Percentiles rank a stretch among this genome's conserved stretches.
These are phyloP conservation scores for Cephus runcator DNA, from an alignment of 2,888 invertebrate species.

Conservation along the genomic window DNA sequence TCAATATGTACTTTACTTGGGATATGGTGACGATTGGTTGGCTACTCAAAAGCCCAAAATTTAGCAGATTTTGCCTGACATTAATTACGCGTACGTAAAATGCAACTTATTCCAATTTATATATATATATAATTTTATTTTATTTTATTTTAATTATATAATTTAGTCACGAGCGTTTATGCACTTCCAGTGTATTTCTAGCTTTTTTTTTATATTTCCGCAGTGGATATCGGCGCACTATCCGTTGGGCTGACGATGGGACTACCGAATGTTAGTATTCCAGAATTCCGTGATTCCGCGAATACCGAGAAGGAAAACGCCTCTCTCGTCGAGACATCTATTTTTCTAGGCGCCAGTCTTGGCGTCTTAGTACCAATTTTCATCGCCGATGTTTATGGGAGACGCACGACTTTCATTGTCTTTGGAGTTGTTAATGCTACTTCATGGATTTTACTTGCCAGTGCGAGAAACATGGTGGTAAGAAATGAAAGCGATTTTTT, in stretches of 20 bases:
- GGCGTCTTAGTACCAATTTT: conserved; percentile 37
- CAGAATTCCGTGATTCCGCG: neutral
- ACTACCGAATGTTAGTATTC: conserved; percentile 21
- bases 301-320: neutral
- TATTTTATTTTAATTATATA: too few relatives aligned
- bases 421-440: conserved; percentile 23
- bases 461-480: conserved; percentile 12
- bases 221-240: conserved; percentile 32
- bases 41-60: neutral
- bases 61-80: neutral
- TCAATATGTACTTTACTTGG: neutral
- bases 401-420: conserved; percentile 30
- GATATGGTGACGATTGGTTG: neutral
- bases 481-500: neutral
- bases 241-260: conserved; percentile 38
- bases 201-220: neutral
- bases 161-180: neutral
- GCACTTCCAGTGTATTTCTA: neutral
- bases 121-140: too few relatives aligned
- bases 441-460: conserved; percentile 24
- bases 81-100: neutral
- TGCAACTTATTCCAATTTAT: neutral
- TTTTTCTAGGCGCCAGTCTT: conserved; percentile 36
- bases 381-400: conserved; percentile 35
- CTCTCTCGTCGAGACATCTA: conserved; percentile 6